Percentiles rank a stretch among this genome's conserved stretches.
These are phyloP conservation scores for Enteromius fasciolatus DNA, from an alignment of 2,797 vertebrate species.

Conservation along the genomic window DNA sequence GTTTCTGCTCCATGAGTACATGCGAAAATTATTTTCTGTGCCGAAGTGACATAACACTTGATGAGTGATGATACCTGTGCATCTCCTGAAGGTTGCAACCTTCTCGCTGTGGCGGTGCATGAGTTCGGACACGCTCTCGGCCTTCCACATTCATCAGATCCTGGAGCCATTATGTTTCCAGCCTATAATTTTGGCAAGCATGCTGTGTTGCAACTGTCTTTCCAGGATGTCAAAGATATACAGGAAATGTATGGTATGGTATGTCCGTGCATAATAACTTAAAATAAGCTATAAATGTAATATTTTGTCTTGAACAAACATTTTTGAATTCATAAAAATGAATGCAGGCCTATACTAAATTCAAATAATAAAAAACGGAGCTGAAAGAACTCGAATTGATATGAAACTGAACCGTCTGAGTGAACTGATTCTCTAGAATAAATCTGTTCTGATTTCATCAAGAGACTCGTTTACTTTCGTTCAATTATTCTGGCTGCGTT, in stretches of 20 bases:
- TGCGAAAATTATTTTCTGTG: not conserved
- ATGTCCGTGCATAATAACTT: not conserved
- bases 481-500: no score
- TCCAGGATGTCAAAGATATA: constrained; percentile 83
- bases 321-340: not conserved
- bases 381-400: not conserved
- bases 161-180: constrained; percentile 89
- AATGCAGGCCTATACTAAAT: not conserved
- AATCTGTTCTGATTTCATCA: not conserved
- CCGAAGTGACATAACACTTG: not conserved
- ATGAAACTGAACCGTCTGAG: not conserved
- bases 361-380: not conserved
- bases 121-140: constrained; percentile 90
- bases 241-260: constrained; percentile 84
- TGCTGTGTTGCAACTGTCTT: constrained; percentile 79
- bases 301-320: not conserved
- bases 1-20: not conserved
- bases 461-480: not conserved
- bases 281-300: not conserved
- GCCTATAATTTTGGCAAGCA: constrained; percentile 82
- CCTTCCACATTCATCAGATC: constrained; percentile 85
- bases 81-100: constrained; percentile 77
- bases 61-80: constrained; percentile 19
- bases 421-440: not conserved
- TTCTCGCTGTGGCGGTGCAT: constrained; percentile 86